These are phyloP conservation scores for Drosophila melanica DNA, from an alignment of 1,140 invertebrate species.

Conservation along the genomic window DNA sequence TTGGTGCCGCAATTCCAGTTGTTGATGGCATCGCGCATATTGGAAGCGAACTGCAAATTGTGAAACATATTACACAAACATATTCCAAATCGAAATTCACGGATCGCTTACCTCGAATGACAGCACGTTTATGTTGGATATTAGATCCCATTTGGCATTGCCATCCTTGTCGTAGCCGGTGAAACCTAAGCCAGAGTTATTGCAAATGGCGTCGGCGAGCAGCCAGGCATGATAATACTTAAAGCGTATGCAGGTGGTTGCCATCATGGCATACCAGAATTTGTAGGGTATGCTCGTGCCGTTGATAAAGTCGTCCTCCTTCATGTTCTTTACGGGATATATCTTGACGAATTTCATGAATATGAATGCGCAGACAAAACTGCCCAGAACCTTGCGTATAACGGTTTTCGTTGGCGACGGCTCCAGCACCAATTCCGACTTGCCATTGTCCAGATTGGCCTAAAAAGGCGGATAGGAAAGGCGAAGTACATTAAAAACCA, in stretches of 20 bases:
- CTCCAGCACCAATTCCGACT: slow-evolving; percentile 85
- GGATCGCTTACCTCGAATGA: slow-evolving; percentile 92
- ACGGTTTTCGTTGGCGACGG: slow-evolving; percentile 88
- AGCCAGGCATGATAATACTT: slow-evolving; percentile 99
- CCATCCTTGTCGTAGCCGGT: slow-evolving; percentile 92
- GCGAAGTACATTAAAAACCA: slow-evolving; percentile 1
- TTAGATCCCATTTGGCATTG: slow-evolving; percentile 91
- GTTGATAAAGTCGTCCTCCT: slow-evolving; percentile 89
- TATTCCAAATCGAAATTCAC: neutral
- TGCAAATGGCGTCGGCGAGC: slow-evolving; percentile 96
- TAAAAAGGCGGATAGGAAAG: slow-evolving; percentile 27
- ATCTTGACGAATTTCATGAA: slow-evolving; percentile 87
- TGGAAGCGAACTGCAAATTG: slow-evolving; percentile 88
- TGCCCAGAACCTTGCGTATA: slow-evolving; percentile 87
- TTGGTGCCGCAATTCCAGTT: slow-evolving; percentile 97
- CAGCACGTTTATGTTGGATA: slow-evolving; percentile 95
- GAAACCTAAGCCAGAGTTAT: slow-evolving; percentile 96
- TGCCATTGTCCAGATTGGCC: slow-evolving; percentile 83
- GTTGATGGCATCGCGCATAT: slow-evolving; percentile 91
- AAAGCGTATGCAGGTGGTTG: slow-evolving; percentile 91
- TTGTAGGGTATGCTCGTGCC: slow-evolving; percentile 85
- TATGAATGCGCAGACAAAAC: slow-evolving; percentile 87
- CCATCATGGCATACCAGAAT: slow-evolving; percentile 90
- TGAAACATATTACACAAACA: neutral
- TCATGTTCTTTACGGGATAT: slow-evolving; percentile 87